Percentiles rank a stretch among this genome's conserved stretches.
Evolutionary conservation across 2,113 vertebrate species (phyloP).

Genomic region (Pseudorasbora parva): DNA sequence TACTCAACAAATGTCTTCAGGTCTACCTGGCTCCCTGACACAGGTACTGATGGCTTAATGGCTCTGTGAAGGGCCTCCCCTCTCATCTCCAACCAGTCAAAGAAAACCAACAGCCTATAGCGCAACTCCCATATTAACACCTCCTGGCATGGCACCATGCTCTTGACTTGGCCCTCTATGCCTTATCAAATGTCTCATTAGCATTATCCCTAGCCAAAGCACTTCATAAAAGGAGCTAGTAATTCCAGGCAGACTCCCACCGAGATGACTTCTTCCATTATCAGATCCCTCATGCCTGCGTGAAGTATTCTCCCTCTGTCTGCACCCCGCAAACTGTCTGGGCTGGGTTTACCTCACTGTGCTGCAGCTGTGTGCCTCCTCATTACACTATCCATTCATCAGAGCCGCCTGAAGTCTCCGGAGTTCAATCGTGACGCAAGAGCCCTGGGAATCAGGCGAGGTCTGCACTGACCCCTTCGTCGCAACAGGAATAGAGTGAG

Average conservation of each 20-base stretch:
- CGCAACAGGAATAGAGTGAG: not conserved
- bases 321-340: slow-evolving; percentile 58
- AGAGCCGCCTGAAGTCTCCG: slow-evolving; percentile 10
- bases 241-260: slow-evolving; percentile 67
- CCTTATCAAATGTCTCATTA: slow-evolving; percentile 70
- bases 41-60: not conserved
- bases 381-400: slow-evolving; percentile 29
- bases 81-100: slow-evolving; percentile 1
- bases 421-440: not conserved
- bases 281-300: slow-evolving; percentile 65
- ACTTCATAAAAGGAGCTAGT: slow-evolving; percentile 65
- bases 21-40: not conserved
- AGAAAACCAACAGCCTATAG: not conserved
- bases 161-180: slow-evolving; percentile 66
- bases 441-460: not conserved
- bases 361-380: not conserved
- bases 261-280: slow-evolving; percentile 68
- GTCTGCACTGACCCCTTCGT: not conserved
- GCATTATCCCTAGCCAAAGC: slow-evolving; percentile 58
- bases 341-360: not conserved
- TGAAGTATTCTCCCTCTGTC: slow-evolving; percentile 58
- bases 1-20: not conserved
- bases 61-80: not conserved
- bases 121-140: not conserved
- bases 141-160: slow-evolving; percentile 25